Evolutionary conservation across 2,888 invertebrate species (phyloP).

Genomic region (Sinhomidia bicolor): DNA sequence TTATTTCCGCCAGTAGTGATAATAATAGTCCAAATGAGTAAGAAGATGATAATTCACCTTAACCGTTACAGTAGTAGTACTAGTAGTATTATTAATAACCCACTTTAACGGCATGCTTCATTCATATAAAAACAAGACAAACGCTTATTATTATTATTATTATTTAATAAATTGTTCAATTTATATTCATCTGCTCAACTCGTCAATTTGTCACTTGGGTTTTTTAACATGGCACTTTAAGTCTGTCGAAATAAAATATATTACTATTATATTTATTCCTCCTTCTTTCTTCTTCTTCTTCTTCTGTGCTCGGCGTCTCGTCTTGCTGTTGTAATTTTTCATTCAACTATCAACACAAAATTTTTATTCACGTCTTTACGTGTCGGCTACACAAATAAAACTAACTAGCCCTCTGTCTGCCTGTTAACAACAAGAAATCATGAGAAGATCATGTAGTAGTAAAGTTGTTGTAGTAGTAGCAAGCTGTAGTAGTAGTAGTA

Average conservation of each 20-base stretch:
- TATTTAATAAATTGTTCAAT: constrained; percentile 38
- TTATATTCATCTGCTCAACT: constrained; percentile 10
- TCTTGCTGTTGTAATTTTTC: background rate
- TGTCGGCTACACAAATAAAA: constrained; percentile 36
- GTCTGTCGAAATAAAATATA: background rate
- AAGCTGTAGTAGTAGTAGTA: no score
- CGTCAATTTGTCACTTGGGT: constrained; percentile 43
- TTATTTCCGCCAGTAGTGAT: constrained; percentile 33
- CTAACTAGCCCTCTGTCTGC: constrained; percentile 10
- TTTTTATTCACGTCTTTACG: constrained; percentile 9
- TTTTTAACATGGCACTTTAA: background rate
- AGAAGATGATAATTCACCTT: no score
- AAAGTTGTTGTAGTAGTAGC: no score
- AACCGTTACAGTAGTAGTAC: background rate
- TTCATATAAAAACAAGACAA: no score
- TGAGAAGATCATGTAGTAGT: background rate
- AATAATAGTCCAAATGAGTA: background rate
- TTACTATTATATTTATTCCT: no score
- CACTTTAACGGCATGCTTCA: background rate
- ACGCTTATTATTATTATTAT: no score
- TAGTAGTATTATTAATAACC: background rate
- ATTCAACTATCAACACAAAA: background rate
- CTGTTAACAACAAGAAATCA: constrained; percentile 22
- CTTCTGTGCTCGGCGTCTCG: no score
- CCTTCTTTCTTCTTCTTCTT: background rate